Percentiles rank a stretch among this genome's conserved stretches.
Conservation (phyloP, 2,113 vertebrate genomes). For the Pandion haliaetus region DNA sequence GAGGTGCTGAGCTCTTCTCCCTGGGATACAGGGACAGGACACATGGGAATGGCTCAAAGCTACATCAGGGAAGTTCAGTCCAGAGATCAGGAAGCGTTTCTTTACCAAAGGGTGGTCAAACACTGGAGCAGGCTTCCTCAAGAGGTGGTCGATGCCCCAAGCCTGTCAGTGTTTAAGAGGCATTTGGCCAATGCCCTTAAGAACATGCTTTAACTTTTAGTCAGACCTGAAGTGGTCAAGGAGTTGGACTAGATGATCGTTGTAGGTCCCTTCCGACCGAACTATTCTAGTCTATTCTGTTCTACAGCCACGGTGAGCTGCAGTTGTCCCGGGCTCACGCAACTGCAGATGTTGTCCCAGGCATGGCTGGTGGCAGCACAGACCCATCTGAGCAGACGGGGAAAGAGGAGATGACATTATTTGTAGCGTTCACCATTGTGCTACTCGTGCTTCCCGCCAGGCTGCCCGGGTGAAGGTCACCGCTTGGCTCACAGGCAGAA, state of each 20-base stretch:
- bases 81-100: accelerated
- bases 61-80: neutral
- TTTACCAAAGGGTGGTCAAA: neutral
- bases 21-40: neutral
- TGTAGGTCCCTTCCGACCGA: neutral
- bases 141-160: neutral
- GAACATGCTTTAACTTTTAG: neutral
- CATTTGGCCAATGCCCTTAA: neutral
- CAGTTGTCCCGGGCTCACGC: accelerated
- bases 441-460: neutral
- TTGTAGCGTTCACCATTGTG: accelerated
- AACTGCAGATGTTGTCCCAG: accelerated
- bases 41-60: accelerated
- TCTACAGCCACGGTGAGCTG: too few relatives aligned
- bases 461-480: neutral
- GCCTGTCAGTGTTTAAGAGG: neutral
- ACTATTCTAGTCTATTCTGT: too few relatives aligned
- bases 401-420: neutral
- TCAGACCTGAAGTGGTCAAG: neutral
- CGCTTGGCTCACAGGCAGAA: accelerated
- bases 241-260: accelerated
- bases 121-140: accelerated
- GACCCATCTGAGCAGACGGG: accelerated
- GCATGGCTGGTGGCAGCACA: neutral
- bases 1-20: neutral